Evolutionary conservation across 2,797 vertebrate species (phyloP), one percentile per base, ranked within the genome.

Genomic region (Chaunax sp.): DNA sequence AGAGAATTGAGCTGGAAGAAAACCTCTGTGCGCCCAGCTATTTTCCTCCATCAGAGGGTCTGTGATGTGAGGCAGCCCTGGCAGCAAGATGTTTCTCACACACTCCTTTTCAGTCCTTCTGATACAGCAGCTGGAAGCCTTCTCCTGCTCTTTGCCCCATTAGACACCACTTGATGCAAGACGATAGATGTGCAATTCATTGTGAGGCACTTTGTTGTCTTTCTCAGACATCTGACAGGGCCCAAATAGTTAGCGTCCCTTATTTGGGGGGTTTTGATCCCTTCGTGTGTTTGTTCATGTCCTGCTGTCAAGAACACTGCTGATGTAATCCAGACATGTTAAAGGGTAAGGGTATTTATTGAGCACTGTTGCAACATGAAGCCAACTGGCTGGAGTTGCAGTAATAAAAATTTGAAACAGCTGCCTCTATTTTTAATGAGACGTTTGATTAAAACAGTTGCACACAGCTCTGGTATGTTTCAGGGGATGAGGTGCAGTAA

Each of bases 401-500:
- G 67, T 30, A 40, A 0, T 56, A 20, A 25, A 26, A 67, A 62
- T 77, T 64, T 76, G 38, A 50, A 65, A 69, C 65, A 61, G 16
- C 45, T 30, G 8, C 69, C 43, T 46, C 28, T 56, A 55, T 72
- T 87, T 87, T 77, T 72, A 80, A 83, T 80, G 66, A 69, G 73
- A 64, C 72, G 75, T 77, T 76, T 84, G 77, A 83, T 75, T 79
- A 82, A 87, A 85, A 79, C 56, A 41, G 53, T 80, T 72, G 67
- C 58, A 67, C 69, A 41, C 74, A 69, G 74, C 77, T 82, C 43
- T 45, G 49, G 63, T 84, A 57, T 86, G 86, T 90, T 90, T 66
- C 80, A 43, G 69, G 79, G 73, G 78, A 87, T 80, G 88, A 88
- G 71, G 76, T 88, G 82, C 84, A 84, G 77, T 78, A 82, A 72